Evolutionary conservation across 2,113 vertebrate genomes (phyloP), one percentile per base, ranked within the genome.

Genomic region (Oenanthe melanoleuca): DNA sequence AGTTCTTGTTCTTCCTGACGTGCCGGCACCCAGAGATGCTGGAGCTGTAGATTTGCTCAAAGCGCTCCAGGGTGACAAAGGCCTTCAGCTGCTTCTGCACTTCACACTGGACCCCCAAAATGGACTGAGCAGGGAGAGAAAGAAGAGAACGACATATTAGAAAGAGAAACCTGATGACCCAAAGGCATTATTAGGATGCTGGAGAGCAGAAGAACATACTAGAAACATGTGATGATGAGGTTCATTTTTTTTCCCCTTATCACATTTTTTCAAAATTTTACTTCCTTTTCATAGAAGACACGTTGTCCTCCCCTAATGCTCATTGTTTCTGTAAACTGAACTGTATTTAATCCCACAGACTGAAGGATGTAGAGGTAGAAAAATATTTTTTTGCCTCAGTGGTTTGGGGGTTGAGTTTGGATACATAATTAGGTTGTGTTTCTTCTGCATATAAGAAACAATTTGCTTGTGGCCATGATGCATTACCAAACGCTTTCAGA

Each of bases 21-120:
- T 98, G 98, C 14, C 82, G 98, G 94, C 99, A 99, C 38, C 99
- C 99, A 4, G 98, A 98, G 9, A 98, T 97, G 33, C 98, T 98
- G 78, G 99, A 98, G 53, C 97, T 95, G 75, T 99, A 99, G 97
- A 99, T 99, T 92, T 97, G 98, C 22, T 98, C 99, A 0, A 99
- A 99, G 37, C 98, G 98, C 85, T 99, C 99, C 29, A 99, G 96
- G 52, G 98, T 99, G 89, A 99, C 99, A 15, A 99, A 99, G 60
- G 99, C 98, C 97, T 99, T 99, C 92, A 99, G 98, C 97, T 99
- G 99, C 94, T 99, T 98, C 97, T 99, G 99, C 70, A 99, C 99
- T 95, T 99, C 99, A 89, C 99, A 99, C 14, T 99, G 99, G 21
- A 99, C 99, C 1, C 99, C 99, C 59, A 99, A 97, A 97, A 99